Evolutionary conservation across 2,113 vertebrate species (phyloP), one percentile per base, ranked within the genome.

Genomic region (Sciurus niger): DNA sequence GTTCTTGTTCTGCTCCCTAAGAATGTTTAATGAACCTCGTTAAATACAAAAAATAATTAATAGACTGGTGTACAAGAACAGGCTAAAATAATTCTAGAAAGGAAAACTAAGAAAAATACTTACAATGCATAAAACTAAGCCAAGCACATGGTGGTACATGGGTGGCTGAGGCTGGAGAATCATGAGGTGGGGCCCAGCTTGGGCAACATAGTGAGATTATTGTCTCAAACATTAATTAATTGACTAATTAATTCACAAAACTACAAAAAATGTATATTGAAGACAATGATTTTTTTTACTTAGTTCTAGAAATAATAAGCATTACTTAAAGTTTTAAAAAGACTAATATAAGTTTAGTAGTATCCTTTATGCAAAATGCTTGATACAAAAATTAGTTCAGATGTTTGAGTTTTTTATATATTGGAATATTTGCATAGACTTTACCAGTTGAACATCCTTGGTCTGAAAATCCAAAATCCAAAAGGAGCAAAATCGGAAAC

Each of bases 311-410:
- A 87, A 73, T 77, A 78, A 83, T 83, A 68, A 24, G 1, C 46
- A 89, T 72, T 25, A 22, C 67, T 67, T 92, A 85, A 72, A 95
- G 88, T 88, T 76, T 95, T 4, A 51, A 55, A 84, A 78, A 94
- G 34, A 30, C 25, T 85, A 79, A 22, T 70, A 24, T 14, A 83
- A 43, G 25, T 63, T 83, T 1, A 82, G 40, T 48, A 48, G 55
- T 60, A 28, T 82, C n/a, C 58, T 2, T 30, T 85, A 77, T 53
- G 43, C 40, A 28, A 76, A 53, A 53, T 84, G 25, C 8, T 84
- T 65, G 12, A 58, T 60, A 53, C 24, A 12, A 76, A 93, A 67
- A 16, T 4, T 63, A 48, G 24, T 92, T 65, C 55, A 22, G 16
- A 65, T 65, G 51, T 92, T 51, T 0, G 30, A 43, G 10, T 51